Percentiles rank a stretch among this genome's conserved stretches.
Evolutionary conservation across 2,113 vertebrate genomes (phyloP).

Genomic region (Chrysochloris asiatica): DNA sequence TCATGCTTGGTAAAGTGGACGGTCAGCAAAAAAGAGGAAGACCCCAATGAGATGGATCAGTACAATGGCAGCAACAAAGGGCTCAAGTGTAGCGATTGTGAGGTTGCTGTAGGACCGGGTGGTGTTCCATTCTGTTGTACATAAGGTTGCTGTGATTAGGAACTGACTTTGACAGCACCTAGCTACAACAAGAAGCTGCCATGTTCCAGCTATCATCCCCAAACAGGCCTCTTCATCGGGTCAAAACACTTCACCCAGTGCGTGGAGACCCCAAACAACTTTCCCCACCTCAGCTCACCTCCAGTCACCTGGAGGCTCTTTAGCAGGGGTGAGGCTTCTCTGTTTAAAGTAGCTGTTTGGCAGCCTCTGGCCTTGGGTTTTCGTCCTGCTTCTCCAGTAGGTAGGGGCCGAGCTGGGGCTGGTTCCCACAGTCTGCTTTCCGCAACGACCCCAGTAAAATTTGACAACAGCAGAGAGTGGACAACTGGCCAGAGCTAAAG

Average conservation of each 20-base stretch:
- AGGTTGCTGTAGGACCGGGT: no score
- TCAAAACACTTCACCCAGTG: no score
- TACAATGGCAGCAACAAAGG: no score
- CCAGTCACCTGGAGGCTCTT: neutral
- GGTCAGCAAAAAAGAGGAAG: no score
- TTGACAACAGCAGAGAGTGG: neutral
- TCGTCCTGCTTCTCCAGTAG: accelerated
- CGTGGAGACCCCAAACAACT: neutral
- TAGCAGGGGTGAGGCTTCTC: neutral
- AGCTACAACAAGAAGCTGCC: no score
- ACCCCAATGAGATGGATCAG: no score
- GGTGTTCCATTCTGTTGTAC: no score
- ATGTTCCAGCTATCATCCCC: accelerated
- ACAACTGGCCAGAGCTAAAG: neutral
- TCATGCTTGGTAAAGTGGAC: no score
- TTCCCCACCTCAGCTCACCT: accelerated
- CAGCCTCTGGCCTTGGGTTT: neutral
- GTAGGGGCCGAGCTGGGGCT: neutral
- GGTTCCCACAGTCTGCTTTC: neutral
- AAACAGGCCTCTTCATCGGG: neutral
- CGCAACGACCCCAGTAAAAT: neutral
- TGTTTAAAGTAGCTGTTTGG: neutral
- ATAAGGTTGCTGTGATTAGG: no score
- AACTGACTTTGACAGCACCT: no score
- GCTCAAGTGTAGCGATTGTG: no score